These are phyloP conservation scores for Gambelia wislizenii DNA, from an alignment of 2,797 vertebrate species.

Conservation along the genomic window DNA sequence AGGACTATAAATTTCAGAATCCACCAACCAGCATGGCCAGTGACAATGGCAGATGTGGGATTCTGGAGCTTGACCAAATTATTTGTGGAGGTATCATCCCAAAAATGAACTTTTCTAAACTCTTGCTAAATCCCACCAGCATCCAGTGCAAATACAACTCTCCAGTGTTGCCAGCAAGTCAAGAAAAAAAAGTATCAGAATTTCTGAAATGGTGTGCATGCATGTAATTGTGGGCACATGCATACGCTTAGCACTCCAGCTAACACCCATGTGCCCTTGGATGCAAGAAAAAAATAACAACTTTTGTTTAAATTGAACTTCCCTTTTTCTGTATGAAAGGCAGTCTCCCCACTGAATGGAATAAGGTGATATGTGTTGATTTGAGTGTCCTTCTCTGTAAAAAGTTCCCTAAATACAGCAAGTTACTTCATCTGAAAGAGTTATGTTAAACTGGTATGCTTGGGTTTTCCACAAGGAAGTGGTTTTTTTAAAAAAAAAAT, in stretches of 20 bases:
- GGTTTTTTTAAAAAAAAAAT: too few species aligned
- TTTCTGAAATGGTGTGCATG: too few species aligned
- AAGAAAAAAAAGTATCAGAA: too few species aligned
- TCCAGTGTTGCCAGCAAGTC: too few species aligned
- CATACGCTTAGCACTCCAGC: too few species aligned
- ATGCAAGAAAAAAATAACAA: background rate
- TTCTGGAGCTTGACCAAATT: background rate
- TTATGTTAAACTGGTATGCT: background rate
- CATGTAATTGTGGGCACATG: too few species aligned
- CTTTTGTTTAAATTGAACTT: too few species aligned
- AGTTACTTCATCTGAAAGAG: background rate
- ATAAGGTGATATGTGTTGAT: background rate
- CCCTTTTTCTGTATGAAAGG: background rate
- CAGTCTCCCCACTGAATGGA: background rate
- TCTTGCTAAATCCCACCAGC: too few species aligned
- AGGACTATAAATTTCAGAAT: background rate
- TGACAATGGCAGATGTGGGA: background rate
- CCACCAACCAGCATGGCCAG: background rate
- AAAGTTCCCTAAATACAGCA: background rate
- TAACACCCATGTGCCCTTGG: background rate
- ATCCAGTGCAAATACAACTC: too few species aligned
- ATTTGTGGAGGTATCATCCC: too few species aligned
- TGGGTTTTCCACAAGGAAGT: background rate
- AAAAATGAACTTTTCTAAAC: too few species aligned
- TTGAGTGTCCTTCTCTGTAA: background rate